Percentiles rank a stretch among this genome's conserved stretches.
Evolutionary conservation across 2,113 vertebrate species (phyloP).

Genomic region (Mionectes macconnelli): DNA sequence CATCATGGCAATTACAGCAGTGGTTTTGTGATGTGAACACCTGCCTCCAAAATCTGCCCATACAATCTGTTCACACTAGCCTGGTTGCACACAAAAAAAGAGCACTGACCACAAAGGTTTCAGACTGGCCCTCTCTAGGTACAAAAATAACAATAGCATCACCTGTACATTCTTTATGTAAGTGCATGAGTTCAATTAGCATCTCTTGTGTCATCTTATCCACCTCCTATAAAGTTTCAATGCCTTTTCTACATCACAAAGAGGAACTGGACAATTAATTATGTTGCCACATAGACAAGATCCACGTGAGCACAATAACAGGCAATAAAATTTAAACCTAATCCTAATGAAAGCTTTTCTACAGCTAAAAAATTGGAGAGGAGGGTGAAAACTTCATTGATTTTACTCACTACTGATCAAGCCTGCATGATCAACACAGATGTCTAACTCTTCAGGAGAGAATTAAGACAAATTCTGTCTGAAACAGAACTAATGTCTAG

Average conservation of each 20-base stretch:
- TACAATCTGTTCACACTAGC: constrained; percentile 39
- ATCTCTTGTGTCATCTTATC: background rate
- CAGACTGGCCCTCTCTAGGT: constrained; percentile 33
- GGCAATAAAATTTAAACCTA: background rate
- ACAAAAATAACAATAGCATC: constrained; percentile 65
- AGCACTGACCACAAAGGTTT: constrained; percentile 33
- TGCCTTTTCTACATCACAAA: constrained; percentile 9
- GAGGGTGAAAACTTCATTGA: background rate
- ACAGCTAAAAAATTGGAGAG: background rate
- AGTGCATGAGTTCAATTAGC: constrained; percentile 13
- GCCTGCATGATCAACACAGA: background rate
- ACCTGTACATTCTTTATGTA: constrained; percentile 33
- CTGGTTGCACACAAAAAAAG: background rate
- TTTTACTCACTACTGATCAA: background rate
- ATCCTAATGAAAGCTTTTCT: background rate
- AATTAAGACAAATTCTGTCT: background rate
- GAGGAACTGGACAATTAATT: constrained; percentile 4
- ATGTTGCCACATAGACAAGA: background rate
- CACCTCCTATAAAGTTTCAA: background rate
- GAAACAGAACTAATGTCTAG: background rate
- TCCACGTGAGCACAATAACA: background rate
- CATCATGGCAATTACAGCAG: background rate
- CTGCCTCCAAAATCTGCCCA: constrained; percentile 52
- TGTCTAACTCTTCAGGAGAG: background rate
- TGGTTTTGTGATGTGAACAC: constrained; percentile 46